Evolutionary conservation across 2,113 vertebrate species (phyloP), one percentile per base, ranked within the genome.

Genomic region (Sapajus apella): DNA sequence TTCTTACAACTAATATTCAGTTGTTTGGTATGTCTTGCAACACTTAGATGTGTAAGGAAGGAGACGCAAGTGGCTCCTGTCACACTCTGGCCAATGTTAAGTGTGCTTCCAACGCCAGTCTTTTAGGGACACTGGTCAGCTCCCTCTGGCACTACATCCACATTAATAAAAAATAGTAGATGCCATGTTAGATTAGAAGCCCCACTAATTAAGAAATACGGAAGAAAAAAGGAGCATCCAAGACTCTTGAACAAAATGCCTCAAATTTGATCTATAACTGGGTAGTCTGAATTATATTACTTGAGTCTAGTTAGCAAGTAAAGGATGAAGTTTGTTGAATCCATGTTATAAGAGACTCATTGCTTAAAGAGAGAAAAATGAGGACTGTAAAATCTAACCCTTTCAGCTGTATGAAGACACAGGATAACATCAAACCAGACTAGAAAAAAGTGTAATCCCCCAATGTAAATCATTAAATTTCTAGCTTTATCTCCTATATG

Each of bases 281-380:
- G 16, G 23, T 47, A n/a, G 1, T 87, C 8, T 76, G n/a, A 90
- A 68, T 68, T 79, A 87, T 58, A 75, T 70, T 86, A 73, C 47
- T 68, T 77, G 10, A 90, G 27, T 47, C 80, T 70, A 50, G 43
- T 30, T 93, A 13, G 3, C 76, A 83, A 93, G 37, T 8, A 88
- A 2, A 11, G 55, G 27, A 30, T 80, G 16, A 84, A 79, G 58
- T 8, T 30, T 75, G 25, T 89, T 68, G 55, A 95, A 75, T 58
- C 6, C 37, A 14, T 68, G 37, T 70, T 77, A 91, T 93, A 94
- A 93, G 40, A 75, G 58, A 83, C 45, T 61, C 95, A 4, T 55
- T 91, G 40, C 50, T 95, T 89, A 52, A n/a, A 85, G 40, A 97
- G 6, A 86, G 45, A 79, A 94, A 91, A 88, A 40, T 8, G 3